phyloP scores from a whole-genome alignment of 2,113 vertebrate genomes.

The Bufo bufo region DNA sequence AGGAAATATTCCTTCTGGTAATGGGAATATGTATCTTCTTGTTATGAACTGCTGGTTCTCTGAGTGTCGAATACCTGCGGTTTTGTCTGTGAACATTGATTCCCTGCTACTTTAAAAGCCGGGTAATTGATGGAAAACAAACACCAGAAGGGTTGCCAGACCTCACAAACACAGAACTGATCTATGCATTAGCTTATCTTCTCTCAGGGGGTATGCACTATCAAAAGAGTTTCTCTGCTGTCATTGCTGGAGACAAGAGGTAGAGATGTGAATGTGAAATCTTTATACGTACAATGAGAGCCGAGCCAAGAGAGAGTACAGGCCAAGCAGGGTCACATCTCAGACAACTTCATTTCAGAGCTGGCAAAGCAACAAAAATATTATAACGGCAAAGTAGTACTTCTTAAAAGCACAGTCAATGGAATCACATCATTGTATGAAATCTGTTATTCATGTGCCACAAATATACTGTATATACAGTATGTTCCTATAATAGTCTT shows the following conservation, averaged over 20 bases:
- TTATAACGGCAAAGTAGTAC: not conserved
- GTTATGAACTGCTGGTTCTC: constrained; percentile 19
- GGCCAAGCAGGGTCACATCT: constrained; percentile 39
- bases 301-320: constrained; percentile 24
- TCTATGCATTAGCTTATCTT: constrained; percentile 52
- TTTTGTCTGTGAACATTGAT: constrained; percentile 46
- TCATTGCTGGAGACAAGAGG: constrained; percentile 49
- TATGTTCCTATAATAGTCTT: not conserved
- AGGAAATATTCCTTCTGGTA: not conserved
- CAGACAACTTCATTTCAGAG: constrained; percentile 52
- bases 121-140: constrained; percentile 57
- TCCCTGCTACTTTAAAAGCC: constrained; percentile 50
- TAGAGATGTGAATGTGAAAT: constrained; percentile 42
- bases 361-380: constrained; percentile 48
- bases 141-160: constrained; percentile 50
- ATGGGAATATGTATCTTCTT: constrained; percentile 27
- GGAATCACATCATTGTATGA: not conserved
- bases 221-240: constrained; percentile 48
- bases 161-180: constrained; percentile 53
- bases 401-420: not conserved
- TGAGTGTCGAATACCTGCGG: constrained; percentile 28
- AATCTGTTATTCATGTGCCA: not conserved
- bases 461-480: too few relatives aligned
- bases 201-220: constrained; percentile 48
- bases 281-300: constrained; percentile 41